These are phyloP conservation scores for Clusia tigrina DNA, from an alignment of 2,888 invertebrate genomes.

Conservation along the genomic window DNA sequence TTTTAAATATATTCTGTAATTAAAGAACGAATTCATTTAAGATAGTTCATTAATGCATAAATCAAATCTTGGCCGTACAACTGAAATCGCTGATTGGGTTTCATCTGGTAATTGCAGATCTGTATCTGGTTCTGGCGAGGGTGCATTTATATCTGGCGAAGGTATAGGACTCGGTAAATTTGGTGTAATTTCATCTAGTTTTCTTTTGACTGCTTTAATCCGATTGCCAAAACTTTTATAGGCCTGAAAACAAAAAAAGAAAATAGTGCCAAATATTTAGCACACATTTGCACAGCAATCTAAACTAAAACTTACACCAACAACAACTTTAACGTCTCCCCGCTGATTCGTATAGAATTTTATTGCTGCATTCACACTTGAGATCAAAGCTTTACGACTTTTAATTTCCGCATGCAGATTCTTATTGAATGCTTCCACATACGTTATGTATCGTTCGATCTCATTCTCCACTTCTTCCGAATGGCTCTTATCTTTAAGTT, in stretches of 20 bases:
- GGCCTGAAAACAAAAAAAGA: constrained; percentile 69
- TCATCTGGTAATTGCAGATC: constrained; percentile 79
- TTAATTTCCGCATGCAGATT: constrained; percentile 84
- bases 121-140: constrained; percentile 83
- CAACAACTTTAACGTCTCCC: constrained; percentile 94
- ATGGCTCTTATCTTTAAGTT: constrained; percentile 86
- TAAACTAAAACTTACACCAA: constrained; percentile 78
- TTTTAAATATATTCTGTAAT: constrained; percentile 61
- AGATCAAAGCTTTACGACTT: constrained; percentile 79
- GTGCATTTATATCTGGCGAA: constrained; percentile 71
- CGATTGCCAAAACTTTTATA: constrained; percentile 92
- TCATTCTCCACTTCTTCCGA: constrained; percentile 89
- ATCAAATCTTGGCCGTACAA: constrained; percentile 39
- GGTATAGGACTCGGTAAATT: constrained; percentile 74
- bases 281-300: not conserved
- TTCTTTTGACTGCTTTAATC: constrained; percentile 84
- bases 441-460: constrained; percentile 80
- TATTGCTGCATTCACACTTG: constrained; percentile 81
- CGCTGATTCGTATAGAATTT: constrained; percentile 89
- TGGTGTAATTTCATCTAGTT: constrained; percentile 81
- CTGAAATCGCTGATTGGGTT: constrained; percentile 46
- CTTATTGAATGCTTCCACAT: constrained; percentile 82
- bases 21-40: constrained; percentile 5
- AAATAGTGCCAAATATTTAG: constrained; percentile 1
- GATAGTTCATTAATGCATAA: not conserved